These are phyloP conservation scores for Hyposmocoma kahamanoa DNA, from an alignment of 1,140 invertebrate genomes.

Conservation along the genomic window DNA sequence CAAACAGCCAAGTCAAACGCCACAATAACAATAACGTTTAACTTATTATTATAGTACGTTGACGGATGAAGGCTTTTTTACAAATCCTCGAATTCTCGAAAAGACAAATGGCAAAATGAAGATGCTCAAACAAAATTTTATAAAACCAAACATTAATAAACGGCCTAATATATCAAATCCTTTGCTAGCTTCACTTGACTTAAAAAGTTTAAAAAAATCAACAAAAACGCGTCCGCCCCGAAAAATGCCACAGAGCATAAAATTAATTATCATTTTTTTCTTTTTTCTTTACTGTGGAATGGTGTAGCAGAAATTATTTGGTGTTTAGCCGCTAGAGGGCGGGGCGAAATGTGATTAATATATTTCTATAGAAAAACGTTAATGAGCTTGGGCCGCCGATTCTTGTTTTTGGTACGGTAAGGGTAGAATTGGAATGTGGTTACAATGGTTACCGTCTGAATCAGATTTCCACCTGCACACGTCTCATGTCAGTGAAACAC, in stretches of 20 bases:
- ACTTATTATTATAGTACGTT: too few relatives aligned
- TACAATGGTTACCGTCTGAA: too few relatives aligned
- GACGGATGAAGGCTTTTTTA: too few relatives aligned
- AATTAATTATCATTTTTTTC: slow-evolving; percentile 69
- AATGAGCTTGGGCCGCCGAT: slow-evolving; percentile 53
- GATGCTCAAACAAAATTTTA: slow-evolving; percentile 6
- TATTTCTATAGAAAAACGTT: slow-evolving; percentile 66
- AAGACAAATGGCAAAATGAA: slow-evolving; percentile 2
- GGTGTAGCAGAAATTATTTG: slow-evolving; percentile 69
- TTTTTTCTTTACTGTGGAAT: slow-evolving; percentile 42
- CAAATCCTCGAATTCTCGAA: too few relatives aligned
- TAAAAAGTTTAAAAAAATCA: slow-evolving; percentile 24
- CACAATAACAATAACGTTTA: too few relatives aligned
- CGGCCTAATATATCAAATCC: slow-evolving; percentile 35
- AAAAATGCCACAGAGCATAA: slow-evolving; percentile 52
- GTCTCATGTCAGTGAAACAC: too few relatives aligned
- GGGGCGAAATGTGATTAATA: slow-evolving; percentile 63
- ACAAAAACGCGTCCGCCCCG: slow-evolving; percentile 37
- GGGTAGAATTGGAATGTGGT: too few relatives aligned
- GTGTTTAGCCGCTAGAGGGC: slow-evolving; percentile 67
- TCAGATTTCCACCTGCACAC: too few relatives aligned
- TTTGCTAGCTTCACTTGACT: slow-evolving; percentile 55
- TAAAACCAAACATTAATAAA: slow-evolving; percentile 24
- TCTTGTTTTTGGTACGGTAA: slow-evolving; percentile 28
- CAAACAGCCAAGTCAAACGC: too few relatives aligned